Conservation (phyloP, 2,888 invertebrate species). For the Conops quadrifasciatus region DNA sequence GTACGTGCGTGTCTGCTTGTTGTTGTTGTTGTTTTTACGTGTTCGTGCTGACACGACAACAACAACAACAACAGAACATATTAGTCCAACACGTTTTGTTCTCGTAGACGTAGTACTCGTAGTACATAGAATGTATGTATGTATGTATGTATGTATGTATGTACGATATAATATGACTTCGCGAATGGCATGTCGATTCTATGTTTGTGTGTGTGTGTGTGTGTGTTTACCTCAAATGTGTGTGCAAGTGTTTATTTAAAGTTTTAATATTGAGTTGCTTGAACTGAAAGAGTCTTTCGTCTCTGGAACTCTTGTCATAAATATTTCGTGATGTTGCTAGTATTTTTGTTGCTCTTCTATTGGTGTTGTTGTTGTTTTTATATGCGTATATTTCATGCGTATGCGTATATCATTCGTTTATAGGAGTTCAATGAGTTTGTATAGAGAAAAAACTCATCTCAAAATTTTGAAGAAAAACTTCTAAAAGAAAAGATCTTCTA, state of each 20-base stretch:
- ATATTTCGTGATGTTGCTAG: neutral
- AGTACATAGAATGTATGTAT: neutral
- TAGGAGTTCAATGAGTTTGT: too few relatives aligned
- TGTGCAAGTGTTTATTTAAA: neutral
- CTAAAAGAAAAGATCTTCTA: too few relatives aligned
- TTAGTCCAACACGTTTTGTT: slow-evolving; percentile 13
- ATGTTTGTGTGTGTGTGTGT: neutral
- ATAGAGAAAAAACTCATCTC: too few relatives aligned
- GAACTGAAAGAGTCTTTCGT: too few relatives aligned
- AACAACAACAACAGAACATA: neutral
- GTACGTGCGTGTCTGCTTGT: too few relatives aligned
- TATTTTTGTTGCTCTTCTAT: neutral
- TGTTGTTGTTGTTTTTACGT: slow-evolving; percentile 26
- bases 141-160: slow-evolving; percentile 6
- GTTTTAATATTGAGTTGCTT: neutral
- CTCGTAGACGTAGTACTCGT: neutral
- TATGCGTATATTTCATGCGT: too few relatives aligned
- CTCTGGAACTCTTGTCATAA: neutral
- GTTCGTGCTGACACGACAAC: slow-evolving; percentile 16
- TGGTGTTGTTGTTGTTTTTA: neutral
- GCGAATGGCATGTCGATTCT: too few relatives aligned
- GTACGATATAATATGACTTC: too few relatives aligned
- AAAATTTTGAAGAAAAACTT: too few relatives aligned
- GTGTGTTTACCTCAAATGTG: neutral
- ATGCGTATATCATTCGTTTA: too few relatives aligned